These are phyloP conservation scores for Neocrepidodera transversa DNA, from an alignment of 2,888 invertebrate species.

Conservation along the genomic window DNA sequence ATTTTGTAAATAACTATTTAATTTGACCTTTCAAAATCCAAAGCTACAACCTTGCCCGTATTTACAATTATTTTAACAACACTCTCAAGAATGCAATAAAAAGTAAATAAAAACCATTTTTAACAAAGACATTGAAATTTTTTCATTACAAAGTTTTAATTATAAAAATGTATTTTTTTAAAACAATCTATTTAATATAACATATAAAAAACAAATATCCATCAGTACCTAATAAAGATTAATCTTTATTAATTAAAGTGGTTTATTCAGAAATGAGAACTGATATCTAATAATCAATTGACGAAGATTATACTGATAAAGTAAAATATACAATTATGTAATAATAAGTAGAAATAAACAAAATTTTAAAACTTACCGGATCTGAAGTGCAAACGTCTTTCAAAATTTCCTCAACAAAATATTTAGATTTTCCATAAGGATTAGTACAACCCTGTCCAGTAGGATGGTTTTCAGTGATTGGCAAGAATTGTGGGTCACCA, in stretches of 20 bases:
- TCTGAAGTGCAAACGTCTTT: slow-evolving; percentile 83
- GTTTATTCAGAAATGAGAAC: too few species aligned
- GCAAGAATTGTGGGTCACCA: slow-evolving; percentile 83
- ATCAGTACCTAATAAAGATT: too few species aligned
- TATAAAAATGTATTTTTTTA: too few species aligned
- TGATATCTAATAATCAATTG: too few species aligned
- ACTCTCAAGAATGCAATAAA: background rate
- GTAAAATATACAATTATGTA: too few species aligned
- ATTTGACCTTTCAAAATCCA: background rate
- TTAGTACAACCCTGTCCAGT: slow-evolving; percentile 86
- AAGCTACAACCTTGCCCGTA: background rate
- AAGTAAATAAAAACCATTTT: background rate
- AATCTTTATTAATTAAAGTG: too few species aligned
- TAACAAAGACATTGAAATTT: background rate
- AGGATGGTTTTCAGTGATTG: slow-evolving; percentile 83
- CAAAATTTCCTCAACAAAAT: slow-evolving; percentile 92
- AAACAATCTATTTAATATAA: too few species aligned
- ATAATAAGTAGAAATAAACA: too few species aligned
- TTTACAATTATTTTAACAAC: background rate
- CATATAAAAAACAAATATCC: too few species aligned
- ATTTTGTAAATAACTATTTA: background rate
- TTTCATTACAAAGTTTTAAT: too few species aligned
- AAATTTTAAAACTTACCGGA: slow-evolving; percentile 68
- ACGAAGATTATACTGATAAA: too few species aligned
- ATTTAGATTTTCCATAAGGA: slow-evolving; percentile 94